Conservation (phyloP, 2,888 invertebrate species). For the Dastarcus helophoroides region DNA sequence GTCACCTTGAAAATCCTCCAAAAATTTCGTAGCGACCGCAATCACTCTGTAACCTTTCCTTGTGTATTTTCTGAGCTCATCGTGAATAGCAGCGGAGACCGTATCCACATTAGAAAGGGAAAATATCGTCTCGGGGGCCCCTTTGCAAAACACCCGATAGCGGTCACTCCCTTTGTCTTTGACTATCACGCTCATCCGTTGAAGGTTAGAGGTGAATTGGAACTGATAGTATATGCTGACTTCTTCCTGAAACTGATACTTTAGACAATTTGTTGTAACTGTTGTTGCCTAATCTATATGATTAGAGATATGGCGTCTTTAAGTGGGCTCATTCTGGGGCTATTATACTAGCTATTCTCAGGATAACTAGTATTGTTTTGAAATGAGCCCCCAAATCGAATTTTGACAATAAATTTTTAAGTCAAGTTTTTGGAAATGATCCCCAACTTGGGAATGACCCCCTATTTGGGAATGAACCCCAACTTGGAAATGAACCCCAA, state of each 20-base stretch:
- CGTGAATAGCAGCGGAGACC: constrained; percentile 65
- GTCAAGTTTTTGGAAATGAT: too few species aligned
- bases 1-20: constrained; percentile 49
- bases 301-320: too few species aligned
- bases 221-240: constrained; percentile 61
- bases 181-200: constrained; percentile 81
- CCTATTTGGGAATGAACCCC: too few species aligned
- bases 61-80: constrained; percentile 68
- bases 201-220: constrained; percentile 72
- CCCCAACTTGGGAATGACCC: too few species aligned
- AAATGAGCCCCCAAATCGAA: too few species aligned
- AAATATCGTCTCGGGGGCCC: constrained; percentile 83
- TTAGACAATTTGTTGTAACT: too few species aligned
- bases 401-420: too few species aligned
- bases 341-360: too few species aligned
- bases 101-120: constrained; percentile 61
- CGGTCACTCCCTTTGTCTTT: constrained; percentile 55
- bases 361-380: too few species aligned
- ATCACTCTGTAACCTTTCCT: constrained; percentile 84
- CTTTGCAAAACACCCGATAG: constrained; percentile 78
- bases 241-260: constrained; percentile 8
- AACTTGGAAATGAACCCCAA: too few species aligned
- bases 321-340: too few species aligned
- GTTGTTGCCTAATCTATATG: too few species aligned
- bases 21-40: constrained; percentile 62